Evolutionary conservation across 37 sponge, comb jelly and placozoan species (phyloP).

Genomic region (Halisarca cf. caerulea): DNA sequence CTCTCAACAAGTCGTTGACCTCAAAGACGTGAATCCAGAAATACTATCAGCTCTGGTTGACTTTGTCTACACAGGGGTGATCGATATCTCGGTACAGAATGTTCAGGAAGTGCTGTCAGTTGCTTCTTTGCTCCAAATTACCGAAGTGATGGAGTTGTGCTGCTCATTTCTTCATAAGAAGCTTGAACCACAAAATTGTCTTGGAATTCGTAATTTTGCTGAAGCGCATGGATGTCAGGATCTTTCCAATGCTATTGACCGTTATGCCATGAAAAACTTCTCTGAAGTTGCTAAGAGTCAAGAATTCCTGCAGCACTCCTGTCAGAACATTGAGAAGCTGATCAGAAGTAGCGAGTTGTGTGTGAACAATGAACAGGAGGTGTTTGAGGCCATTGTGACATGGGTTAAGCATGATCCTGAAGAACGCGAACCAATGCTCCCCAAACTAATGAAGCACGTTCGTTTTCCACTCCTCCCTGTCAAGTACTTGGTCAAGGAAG

Average conservation of each 20-base stretch:
- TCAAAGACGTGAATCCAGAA: slow-evolving; percentile 79
- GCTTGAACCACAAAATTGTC: slow-evolving; percentile 87
- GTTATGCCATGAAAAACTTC: slow-evolving; percentile 72
- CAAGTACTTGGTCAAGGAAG: slow-evolving; percentile 77
- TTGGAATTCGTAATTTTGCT: slow-evolving; percentile 91
- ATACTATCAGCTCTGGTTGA: slow-evolving; percentile 77
- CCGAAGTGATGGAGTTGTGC: slow-evolving; percentile 85
- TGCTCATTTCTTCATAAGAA: slow-evolving; percentile 92
- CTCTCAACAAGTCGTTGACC: slow-evolving; percentile 76
- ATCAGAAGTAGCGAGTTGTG: slow-evolving; percentile 76
- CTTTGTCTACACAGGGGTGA: slow-evolving; percentile 89
- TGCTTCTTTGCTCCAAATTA: slow-evolving; percentile 88
- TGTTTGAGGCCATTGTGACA: slow-evolving; percentile 80
- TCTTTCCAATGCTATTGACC: slow-evolving; percentile 68
- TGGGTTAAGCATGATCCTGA: slow-evolving; percentile 80
- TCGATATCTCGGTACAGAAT: slow-evolving; percentile 85
- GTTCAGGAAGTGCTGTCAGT: slow-evolving; percentile 92
- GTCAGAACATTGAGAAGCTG: slow-evolving; percentile 71
- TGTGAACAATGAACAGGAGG: slow-evolving; percentile 85
- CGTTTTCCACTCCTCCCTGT: slow-evolving; percentile 83
- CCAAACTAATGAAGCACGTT: slow-evolving; percentile 70
- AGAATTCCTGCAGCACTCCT: slow-evolving; percentile 80
- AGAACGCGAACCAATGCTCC: slow-evolving; percentile 68
- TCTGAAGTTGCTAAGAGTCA: slow-evolving; percentile 63
- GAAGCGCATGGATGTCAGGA: slow-evolving; percentile 85